Percentiles rank a stretch among this genome's conserved stretches.
These are phyloP conservation scores for Indri indri DNA, from an alignment of 2,113 vertebrate genomes.

Conservation along the genomic window DNA sequence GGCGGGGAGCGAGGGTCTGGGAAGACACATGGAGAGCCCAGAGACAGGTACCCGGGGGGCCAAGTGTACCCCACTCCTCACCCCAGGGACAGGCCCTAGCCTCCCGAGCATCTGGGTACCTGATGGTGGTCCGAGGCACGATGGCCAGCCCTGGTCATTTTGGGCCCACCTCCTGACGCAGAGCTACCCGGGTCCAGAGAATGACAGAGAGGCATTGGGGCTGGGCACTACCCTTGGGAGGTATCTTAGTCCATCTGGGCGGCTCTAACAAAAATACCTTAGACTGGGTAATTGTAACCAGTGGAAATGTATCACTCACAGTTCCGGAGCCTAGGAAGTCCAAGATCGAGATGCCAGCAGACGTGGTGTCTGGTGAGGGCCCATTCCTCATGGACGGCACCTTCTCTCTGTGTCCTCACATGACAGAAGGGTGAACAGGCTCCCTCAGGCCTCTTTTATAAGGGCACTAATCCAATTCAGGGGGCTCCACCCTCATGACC, in stretches of 20 bases:
- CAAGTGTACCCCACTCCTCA: rapidly evolving
- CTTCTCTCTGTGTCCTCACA: too few relatives aligned
- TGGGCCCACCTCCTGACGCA: not conserved
- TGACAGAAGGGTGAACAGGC: not conserved
- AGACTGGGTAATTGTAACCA: not conserved
- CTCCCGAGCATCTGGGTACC: not conserved
- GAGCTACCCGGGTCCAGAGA: not conserved
- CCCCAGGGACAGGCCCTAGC: not conserved
- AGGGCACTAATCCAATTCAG: too few relatives aligned
- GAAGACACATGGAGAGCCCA: not conserved
- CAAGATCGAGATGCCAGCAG: not conserved
- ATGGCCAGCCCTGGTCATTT: too few relatives aligned
- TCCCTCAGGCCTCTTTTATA: not conserved
- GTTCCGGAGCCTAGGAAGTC: not conserved
- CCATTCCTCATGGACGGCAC: not conserved
- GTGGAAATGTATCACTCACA: not conserved
- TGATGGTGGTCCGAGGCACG: not conserved
- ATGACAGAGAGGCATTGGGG: not conserved
- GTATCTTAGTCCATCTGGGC: not conserved
- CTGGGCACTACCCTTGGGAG: not conserved
- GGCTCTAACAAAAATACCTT: not conserved
- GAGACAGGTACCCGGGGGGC: not conserved
- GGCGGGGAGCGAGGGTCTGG: not conserved
- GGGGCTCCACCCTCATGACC: not conserved
- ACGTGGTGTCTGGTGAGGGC: not conserved